Base-by-base conservation (phyloP, 1,140 invertebrate species). In the Octopus sinensis region DNA sequence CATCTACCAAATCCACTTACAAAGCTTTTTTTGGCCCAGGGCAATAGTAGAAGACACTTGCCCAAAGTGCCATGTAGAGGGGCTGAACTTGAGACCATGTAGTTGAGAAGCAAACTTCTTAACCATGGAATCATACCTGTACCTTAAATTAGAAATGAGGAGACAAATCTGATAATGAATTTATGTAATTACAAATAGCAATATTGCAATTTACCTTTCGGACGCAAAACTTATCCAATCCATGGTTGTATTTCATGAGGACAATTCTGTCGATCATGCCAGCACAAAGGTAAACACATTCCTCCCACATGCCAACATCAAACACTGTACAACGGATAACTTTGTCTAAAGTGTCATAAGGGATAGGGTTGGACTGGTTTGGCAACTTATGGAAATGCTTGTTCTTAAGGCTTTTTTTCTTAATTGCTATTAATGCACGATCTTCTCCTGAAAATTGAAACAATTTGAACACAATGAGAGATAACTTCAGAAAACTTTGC, bases 201-300 rank as follows among this genome's bases (percentile, higher is more conserved):
- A 43, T 43, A 43, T 43, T 43, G 30, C 30, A 43, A 12, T 81
- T 78, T 81, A 90, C 90, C 87, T 91, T 90, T 84, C 88, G 88
- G 4, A 89, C 53, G 84, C 86, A 88, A 86, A 91, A 91, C 78
- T 81, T 83, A 82, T 84, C 86, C 6, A 87, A 82, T 54, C 84
- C 83, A 10, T 83, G 79, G 82, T 90, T 89, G 84, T 90, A 91
- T 78, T 90, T 90, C 83, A 90, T 86, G 4, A 91, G 78, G n/a
- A 87, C 68, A 10, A 96, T 92, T 81, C 93, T 92, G 54, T 93
- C 93, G 2, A 92, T 91, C 13, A 94, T 95, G 2, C 94, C 94
- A 4, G 93, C 94, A 86, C 92, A 94, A 80, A 94, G 80, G 81
- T 89, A 92, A 10, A 87, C 82, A 54, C 85, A 86, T 53, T 88